Conservation (phyloP, 2,888 invertebrate genomes). For the Herminia tarsipennalis region DNA sequence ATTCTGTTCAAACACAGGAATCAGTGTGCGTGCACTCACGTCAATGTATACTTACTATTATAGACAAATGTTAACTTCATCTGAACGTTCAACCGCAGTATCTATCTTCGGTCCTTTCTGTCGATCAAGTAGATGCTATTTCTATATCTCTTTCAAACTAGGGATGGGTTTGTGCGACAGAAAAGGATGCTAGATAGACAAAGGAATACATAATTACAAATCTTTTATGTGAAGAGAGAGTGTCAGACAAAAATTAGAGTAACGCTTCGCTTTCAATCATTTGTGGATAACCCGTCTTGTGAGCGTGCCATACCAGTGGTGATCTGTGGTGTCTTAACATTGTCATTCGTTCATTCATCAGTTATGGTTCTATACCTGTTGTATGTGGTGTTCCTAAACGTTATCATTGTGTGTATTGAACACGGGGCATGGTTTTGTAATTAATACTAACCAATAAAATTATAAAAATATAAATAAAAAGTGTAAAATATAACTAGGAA, state of each 20-base stretch:
- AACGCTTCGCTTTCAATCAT: conserved; percentile 68
- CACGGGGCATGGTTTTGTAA: conserved; percentile 33
- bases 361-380: too few relatives aligned
- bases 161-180: too few relatives aligned
- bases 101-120: too few relatives aligned
- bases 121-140: too few relatives aligned
- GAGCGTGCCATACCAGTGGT: conserved; percentile 75
- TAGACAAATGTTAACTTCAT: too few relatives aligned
- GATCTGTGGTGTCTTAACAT: conserved; percentile 42
- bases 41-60: background rate
- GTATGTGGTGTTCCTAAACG: conserved; percentile 21
- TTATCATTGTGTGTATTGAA: conserved; percentile 15
- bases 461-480: background rate
- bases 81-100: too few relatives aligned
- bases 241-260: conserved; percentile 51
- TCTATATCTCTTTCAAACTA: too few relatives aligned
- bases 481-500: background rate
- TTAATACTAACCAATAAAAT: background rate
- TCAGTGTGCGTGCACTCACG: conserved; percentile 37
- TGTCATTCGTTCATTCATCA: conserved; percentile 34
- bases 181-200: too few relatives aligned
- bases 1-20: conserved; percentile 47
- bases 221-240: conserved; percentile 36
- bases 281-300: conserved; percentile 66
- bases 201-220: background rate